Conservation (phyloP, 2,888 invertebrate genomes). For the Pseudococcus jackbeardsleyi region DNA sequence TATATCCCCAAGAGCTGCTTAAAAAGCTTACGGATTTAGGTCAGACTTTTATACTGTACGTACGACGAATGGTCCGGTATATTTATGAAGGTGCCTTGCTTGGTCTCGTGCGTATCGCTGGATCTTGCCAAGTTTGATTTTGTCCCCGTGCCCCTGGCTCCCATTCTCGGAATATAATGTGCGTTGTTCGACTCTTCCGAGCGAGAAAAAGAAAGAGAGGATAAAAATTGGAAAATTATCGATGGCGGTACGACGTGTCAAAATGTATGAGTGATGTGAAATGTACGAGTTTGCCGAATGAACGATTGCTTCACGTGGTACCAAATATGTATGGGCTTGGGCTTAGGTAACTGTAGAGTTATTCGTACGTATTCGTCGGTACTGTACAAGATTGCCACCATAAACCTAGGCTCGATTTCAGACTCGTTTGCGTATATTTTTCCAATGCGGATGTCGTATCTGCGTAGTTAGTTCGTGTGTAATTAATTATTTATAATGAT, state of each 20-base stretch:
- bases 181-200: neutral
- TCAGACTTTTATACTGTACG: neutral
- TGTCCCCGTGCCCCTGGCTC: neutral
- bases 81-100: neutral
- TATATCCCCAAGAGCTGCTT: slow-evolving; percentile 3
- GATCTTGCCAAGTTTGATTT: slow-evolving; percentile 28
- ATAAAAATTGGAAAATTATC: slow-evolving; percentile 39
- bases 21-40: slow-evolving; percentile 37
- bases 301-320: neutral
- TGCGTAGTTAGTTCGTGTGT: neutral
- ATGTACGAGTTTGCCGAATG: neutral
- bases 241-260: neutral
- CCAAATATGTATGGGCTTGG: neutral
- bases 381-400: neutral
- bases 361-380: neutral
- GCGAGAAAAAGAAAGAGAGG: neutral
- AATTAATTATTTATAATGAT: slow-evolving; percentile 26
- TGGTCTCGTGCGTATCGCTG: neutral
- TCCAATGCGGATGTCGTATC: neutral
- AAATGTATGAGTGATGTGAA: slow-evolving; percentile 26
- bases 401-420: no score
- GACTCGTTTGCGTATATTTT: neutral
- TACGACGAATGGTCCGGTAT: neutral
- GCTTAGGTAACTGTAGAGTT: neutral
- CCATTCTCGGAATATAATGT: neutral